phyloP scores from a whole-genome alignment of 2,888 invertebrate genomes.

The Chloromyia formosa region DNA sequence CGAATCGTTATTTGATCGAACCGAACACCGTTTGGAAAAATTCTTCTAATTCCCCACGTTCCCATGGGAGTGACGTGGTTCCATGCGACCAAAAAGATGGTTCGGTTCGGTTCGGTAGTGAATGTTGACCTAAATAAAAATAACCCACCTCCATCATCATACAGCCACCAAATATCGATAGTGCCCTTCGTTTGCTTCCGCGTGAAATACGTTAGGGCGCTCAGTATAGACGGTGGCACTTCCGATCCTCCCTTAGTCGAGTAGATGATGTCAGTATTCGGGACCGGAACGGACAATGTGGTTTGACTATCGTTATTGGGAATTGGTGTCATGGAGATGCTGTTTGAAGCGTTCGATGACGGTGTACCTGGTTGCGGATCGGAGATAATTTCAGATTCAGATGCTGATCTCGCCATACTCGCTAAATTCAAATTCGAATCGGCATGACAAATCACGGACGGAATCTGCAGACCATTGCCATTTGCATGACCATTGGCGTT shows the following conservation, averaged over 20 bases:
- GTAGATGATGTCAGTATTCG: conserved; percentile 65
- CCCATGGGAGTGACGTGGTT: too few species aligned
- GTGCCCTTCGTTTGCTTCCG: conserved; percentile 81
- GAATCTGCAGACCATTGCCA: conserved; percentile 52
- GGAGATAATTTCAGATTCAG: conserved; percentile 57
- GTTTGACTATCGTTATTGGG: not conserved
- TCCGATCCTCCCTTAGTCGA: conserved; percentile 70
- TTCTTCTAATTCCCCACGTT: too few species aligned
- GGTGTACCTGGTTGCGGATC: conserved; percentile 58
- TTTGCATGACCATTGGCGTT: conserved; percentile 48
- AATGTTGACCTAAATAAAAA: too few species aligned
- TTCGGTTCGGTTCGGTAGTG: too few species aligned
- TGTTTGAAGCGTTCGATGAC: not conserved
- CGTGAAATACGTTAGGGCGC: conserved; percentile 78
- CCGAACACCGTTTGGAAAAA: too few species aligned
- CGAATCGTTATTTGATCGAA: too few species aligned
- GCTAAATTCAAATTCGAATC: conserved; percentile 77
- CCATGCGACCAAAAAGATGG: too few species aligned
- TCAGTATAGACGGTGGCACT: conserved; percentile 72
- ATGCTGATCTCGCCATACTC: conserved; percentile 61
- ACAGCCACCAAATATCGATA: conserved; percentile 96
- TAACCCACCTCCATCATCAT: conserved; percentile 83
- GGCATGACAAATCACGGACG: conserved; percentile 68
- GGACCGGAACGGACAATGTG: not conserved
- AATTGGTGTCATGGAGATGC: not conserved